These are phyloP conservation scores for Patella vulgata DNA, from an alignment of 1,140 invertebrate species.

Conservation along the genomic window DNA sequence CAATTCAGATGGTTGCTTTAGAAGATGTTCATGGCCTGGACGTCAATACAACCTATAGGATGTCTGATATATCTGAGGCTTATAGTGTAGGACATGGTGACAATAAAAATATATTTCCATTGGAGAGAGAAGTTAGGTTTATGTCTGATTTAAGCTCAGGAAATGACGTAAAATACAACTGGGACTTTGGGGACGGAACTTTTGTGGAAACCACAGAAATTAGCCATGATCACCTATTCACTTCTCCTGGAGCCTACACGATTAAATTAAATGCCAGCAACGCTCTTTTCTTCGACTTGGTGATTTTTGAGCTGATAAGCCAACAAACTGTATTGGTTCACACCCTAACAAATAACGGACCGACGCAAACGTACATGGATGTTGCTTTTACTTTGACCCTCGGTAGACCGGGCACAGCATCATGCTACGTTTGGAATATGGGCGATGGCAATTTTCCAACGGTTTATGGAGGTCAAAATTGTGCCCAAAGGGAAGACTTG, in stretches of 20 bases:
- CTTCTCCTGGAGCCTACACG: constrained; percentile 14
- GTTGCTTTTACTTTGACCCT: constrained; percentile 34
- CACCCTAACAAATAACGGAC: constrained; percentile 40
- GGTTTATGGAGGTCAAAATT: constrained; percentile 34
- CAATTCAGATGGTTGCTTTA: constrained; percentile 22
- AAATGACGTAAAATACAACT: constrained; percentile 36
- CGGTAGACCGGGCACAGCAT: constrained; percentile 29
- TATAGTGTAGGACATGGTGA: constrained; percentile 32
- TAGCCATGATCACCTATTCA: constrained; percentile 21
- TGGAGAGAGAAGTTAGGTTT: constrained; percentile 36
- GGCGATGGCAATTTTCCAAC: constrained; percentile 30
- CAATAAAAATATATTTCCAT: constrained; percentile 25
- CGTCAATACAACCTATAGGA: constrained; percentile 23
- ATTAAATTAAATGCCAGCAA: constrained; percentile 41
- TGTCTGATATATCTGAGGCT: constrained; percentile 28
- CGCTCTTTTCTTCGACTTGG: constrained; percentile 26
- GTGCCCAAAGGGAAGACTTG: constrained; percentile 15
- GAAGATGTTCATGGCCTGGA: constrained; percentile 36
- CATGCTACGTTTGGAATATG: constrained; percentile 45
- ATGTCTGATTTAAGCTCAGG: constrained; percentile 28
- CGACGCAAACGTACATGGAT: constrained; percentile 30
- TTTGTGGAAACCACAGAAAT: background rate
- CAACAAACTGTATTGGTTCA: constrained; percentile 36
- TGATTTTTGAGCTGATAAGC: constrained; percentile 13
- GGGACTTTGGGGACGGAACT: constrained; percentile 34